Base-by-base conservation (phyloP, 1,140 invertebrate species). In the Acromyrmex heyeri region DNA sequence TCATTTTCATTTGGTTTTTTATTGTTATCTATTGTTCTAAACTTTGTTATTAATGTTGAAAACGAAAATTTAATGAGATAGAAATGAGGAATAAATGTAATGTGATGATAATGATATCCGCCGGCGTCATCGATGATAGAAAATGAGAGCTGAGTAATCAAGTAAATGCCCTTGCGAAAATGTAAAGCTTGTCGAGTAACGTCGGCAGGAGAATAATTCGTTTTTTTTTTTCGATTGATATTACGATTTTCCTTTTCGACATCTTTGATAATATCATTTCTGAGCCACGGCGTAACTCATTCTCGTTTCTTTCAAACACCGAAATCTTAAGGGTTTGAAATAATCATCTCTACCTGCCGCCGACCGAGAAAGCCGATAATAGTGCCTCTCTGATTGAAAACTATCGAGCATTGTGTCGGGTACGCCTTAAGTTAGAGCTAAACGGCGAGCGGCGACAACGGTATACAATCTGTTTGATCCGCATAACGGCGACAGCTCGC, bases 141-240 rank as follows among this genome's bases (percentile, higher is more conserved):
- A 21, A 55, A 82, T 82, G 81, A 78, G 69, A 79, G 62, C 76
- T 38, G 75, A 79, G 55, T 59, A 81, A 57, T 87, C 34, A 76
- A 73, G 79, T 79, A 38, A 90, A 88, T 90, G 86, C 82, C 88
- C 86, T 86, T 88, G 86, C 38, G 86, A 90, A 73, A 87, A 82
- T 61, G 30, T 82, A 27, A 12, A 85, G 72, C 70, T 89, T 78
- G 81, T 81, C 89, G 79, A 73, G 21, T 69, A 81, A 87, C 79
- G 81, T 61, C 62, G 86, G 30, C 75, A 67, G 76, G 83, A 83
- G 76, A 64, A 87, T 30, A 86, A 30, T 38, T 59, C 18, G 57
- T 59, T 34, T 34, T 30, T 27, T 5, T 24, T 24, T 50, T 34
- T 34, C 18, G 72, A 55, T 61, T 48, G 12, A 83, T 6, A 55